Evolutionary conservation across 2,113 vertebrate species (phyloP).

Genomic region (Cervus canadensis): DNA sequence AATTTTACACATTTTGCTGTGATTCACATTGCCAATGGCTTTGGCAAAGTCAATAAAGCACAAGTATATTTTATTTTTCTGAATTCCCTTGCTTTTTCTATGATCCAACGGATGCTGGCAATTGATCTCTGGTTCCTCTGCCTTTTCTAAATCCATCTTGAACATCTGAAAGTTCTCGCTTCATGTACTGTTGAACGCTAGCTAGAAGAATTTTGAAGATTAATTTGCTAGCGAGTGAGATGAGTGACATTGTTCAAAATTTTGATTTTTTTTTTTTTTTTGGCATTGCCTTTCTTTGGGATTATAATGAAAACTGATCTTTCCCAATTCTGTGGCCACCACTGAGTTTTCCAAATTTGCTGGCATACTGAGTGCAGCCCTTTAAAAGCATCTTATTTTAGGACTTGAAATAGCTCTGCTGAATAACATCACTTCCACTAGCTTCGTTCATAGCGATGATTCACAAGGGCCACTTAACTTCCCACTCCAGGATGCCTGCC

Average conservation of each 20-base stretch:
- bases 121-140: background rate
- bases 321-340: background rate
- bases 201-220: background rate
- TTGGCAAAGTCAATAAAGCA: background rate
- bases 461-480: background rate
- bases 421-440: background rate
- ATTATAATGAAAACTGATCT: background rate
- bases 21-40: background rate
- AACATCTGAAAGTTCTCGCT: rapidly evolving
- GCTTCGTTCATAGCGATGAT: background rate
- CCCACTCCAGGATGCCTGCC: background rate
- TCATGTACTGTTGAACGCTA: background rate
- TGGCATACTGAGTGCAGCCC: background rate
- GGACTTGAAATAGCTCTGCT: background rate
- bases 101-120: background rate
- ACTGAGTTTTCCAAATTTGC: background rate
- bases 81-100: background rate
- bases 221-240: background rate
- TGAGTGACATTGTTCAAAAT: background rate
- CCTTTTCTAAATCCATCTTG: background rate
- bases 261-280: background rate
- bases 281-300: background rate
- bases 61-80: background rate
- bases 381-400: background rate
- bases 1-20: background rate